These are phyloP conservation scores for Thomomys bottae DNA, from an alignment of 2,113 vertebrate species.

Conservation along the genomic window DNA sequence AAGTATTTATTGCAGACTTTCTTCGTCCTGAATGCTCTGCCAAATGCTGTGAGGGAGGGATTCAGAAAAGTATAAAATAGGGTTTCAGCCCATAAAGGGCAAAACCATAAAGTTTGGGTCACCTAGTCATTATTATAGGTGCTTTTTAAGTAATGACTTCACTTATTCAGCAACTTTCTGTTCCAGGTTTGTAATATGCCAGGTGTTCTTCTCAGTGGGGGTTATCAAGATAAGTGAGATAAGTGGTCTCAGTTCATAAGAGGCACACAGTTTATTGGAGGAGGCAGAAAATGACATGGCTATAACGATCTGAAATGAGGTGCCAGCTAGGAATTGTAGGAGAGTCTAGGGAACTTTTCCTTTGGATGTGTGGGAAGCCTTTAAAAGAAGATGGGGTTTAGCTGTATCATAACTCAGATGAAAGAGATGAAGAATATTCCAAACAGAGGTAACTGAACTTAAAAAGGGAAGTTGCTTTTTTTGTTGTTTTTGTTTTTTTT, in stretches of 20 bases:
- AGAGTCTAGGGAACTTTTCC: not conserved
- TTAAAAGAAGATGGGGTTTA: slow-evolving; percentile 30
- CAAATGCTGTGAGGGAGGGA: slow-evolving; percentile 41
- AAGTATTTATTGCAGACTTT: slow-evolving; percentile 64
- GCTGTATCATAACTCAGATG: not conserved
- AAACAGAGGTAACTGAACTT: slow-evolving; percentile 2
- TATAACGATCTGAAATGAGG: not conserved
- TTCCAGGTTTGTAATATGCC: not conserved
- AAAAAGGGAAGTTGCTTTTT: not conserved
- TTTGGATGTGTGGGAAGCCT: not conserved
- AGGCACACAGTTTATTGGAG: not conserved
- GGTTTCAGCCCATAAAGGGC: slow-evolving; percentile 41
- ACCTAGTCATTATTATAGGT: slow-evolving; percentile 25
- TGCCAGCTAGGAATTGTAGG: not conserved
- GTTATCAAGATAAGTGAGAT: not conserved
- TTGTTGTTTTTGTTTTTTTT: too few species aligned
- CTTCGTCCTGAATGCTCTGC: slow-evolving; percentile 27
- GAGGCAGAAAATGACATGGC: slow-evolving; percentile 9
- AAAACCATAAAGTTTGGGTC: slow-evolving; percentile 58
- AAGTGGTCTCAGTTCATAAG: not conserved
- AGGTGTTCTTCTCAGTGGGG: slow-evolving; percentile 37
- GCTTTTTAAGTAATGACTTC: slow-evolving; percentile 56
- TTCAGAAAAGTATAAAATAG: slow-evolving; percentile 49
- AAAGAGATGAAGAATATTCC: slow-evolving; percentile 14
- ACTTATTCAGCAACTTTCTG: slow-evolving; percentile 42